Base-by-base conservation (phyloP, 2,113 vertebrate species). In the Cottus gobio region DNA sequence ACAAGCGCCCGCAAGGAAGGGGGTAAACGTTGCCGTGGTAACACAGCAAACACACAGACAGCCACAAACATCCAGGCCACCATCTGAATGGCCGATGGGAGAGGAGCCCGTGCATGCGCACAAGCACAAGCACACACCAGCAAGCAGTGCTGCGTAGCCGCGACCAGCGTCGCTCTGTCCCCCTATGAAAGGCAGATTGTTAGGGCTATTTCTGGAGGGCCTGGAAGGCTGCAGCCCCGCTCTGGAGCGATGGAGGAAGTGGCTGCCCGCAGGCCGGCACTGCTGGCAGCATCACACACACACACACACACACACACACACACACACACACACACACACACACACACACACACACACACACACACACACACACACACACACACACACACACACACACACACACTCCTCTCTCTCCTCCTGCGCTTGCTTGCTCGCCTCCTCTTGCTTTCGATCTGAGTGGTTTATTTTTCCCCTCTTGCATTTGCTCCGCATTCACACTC, bases 181-280 rank as follows among this genome's bases (percentile, higher is more conserved):
- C 83, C 74, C 75, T 68, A 87, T 92, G 85, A 93, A 93, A 90
- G 86, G 85, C 85, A 92, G 89, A 93, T 87, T 93, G 90, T 90
- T 80, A 79, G 80, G 64, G 76, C 83, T 93, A 93, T 93, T 93
- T 93, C 89, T 91, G 85, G 91, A 90, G 83, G 77, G 82, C 61
- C 84, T 80, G 78, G 80, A 83, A 84, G 87, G 71, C 90, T 80
- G 77, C 85, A 76, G 83, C 22, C 58, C 69, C 31, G 86, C 80
- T 72, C 61, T 65, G 69, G 37, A 85, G 63, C 31, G 7, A 62
- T 66, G 66, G 81, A 92, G 91, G 93, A 91, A 91, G 91, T 89
- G 90, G 89, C 83, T 83, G 88, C 70, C 92, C 91, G 85, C 91
- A 92, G 86, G 82, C 90, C 80, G 85, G 83, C 89, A 77, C 69